phyloP scores from a whole-genome alignment of 1,140 invertebrate genomes.

The Steinernema khuongi region DNA sequence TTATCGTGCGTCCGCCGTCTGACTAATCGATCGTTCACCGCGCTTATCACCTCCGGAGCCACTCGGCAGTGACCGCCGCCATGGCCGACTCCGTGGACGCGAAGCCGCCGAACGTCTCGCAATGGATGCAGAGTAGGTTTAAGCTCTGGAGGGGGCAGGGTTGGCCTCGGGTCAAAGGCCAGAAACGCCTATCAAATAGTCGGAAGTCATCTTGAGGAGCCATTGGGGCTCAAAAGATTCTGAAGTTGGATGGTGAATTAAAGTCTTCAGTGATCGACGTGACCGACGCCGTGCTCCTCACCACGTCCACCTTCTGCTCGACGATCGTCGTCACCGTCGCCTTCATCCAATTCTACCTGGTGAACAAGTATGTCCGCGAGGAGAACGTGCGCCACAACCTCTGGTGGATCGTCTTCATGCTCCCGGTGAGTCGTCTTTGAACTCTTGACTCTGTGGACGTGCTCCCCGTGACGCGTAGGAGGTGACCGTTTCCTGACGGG shows the following conservation, averaged over 20 bases:
- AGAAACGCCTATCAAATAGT: too few species aligned
- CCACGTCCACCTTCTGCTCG: background rate
- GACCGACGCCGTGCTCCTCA: background rate
- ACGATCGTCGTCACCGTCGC: slow-evolving; percentile 1
- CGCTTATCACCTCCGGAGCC: too few species aligned
- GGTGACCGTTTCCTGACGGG: background rate
- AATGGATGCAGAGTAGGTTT: slow-evolving; percentile 10
- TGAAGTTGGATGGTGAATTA: background rate
- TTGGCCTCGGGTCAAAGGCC: too few species aligned
- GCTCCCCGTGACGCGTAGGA: background rate
- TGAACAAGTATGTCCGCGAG: background rate
- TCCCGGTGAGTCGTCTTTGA: background rate
- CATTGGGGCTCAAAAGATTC: too few species aligned
- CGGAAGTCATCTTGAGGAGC: too few species aligned
- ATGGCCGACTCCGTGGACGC: background rate
- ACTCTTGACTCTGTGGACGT: background rate
- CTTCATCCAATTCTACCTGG: background rate
- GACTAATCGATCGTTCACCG: too few species aligned
- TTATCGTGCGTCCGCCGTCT: too few species aligned
- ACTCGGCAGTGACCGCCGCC: too few species aligned
- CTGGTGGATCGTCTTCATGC: slow-evolving; percentile 5
- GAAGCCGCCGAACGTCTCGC: background rate
- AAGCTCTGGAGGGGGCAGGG: too few species aligned
- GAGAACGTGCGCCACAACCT: slow-evolving; percentile 6
- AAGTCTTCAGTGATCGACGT: background rate